Evolutionary conservation across 2,888 invertebrate genomes (phyloP), one percentile per base, ranked within the genome.

Genomic region (Lottia gigantea): DNA sequence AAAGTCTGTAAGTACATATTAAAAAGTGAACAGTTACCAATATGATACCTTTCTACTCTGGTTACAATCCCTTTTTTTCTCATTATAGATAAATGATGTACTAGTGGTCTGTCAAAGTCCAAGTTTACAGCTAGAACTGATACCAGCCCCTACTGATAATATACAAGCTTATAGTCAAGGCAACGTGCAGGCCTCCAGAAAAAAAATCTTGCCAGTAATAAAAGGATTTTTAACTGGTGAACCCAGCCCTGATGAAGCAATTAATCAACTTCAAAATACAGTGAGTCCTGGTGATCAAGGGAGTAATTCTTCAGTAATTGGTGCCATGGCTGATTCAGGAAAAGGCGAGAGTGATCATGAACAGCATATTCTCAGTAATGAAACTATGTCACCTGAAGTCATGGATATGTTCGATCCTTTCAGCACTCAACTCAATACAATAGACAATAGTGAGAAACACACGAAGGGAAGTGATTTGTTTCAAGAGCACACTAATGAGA

Each of bases 181-280:
- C 45, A 88, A 88, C 70, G 74, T 82, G 2, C 76, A 77, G 55
- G 85, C 86, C 2, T 86, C 86, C 0, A 71, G 88, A 19, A 88
- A 88, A 78, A 77, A 81, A 70, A 82, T 89, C 61, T 75, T 88
- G 62, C 88, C 88, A 0, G 71, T 86, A 11, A 68, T 88, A 31
- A 80, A 78, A 64, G 73, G 75, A 8, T 82, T 81, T 71, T 71
- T 84, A 8, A 73, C 73, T 46, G 78, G 76, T 26, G 74, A 76
- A 61, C 19, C 40, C 2, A 67, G 65, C 0, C 76, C 74, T 2
- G 76, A 77, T 45, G 75, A 47, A 16, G 46, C 14, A 63, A 70
- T 45, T 26, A 40, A 23, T 64, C 55, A 55, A 55, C 19, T 55
- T 23, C 55, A 55, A 15, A 25, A 11, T 25, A 26, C 40, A 64